Conservation (phyloP, 2,113 vertebrate species). For the Syrmaticus mikado region DNA sequence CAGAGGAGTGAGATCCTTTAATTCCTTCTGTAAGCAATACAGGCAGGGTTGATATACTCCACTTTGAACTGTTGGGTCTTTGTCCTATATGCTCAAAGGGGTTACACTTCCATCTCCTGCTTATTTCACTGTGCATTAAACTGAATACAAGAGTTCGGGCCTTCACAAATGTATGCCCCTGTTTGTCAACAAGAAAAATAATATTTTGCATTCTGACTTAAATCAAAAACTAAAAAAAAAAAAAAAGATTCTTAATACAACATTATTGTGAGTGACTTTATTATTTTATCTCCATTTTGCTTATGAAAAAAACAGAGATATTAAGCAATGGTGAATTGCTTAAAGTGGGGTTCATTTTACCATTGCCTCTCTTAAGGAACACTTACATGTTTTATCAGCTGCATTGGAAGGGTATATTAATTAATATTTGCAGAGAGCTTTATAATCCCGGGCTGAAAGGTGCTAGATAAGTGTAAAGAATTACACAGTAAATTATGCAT, state of each 20-base stretch:
- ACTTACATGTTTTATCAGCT: neutral
- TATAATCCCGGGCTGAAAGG: constrained; percentile 48
- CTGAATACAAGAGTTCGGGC: neutral
- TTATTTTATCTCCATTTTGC: neutral
- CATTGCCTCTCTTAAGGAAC: neutral
- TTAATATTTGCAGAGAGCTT: constrained; percentile 50
- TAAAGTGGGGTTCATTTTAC: neutral
- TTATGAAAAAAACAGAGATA: neutral
- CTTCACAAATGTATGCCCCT: neutral
- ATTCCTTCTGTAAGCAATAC: fast-evolving
- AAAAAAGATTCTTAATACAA: neutral
- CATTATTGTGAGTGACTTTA: neutral
- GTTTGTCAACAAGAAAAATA: neutral
- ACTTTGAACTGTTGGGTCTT: neutral
- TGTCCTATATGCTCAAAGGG: neutral
- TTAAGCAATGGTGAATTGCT: neutral
- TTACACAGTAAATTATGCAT: constrained; percentile 64
- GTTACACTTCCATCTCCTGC: neutral
- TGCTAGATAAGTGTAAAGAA: constrained; percentile 56
- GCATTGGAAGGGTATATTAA: constrained; percentile 18
- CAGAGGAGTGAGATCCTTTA: neutral
- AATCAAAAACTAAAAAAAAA: neutral
- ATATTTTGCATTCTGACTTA: neutral
- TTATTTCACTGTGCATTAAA: neutral
- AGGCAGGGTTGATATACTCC: neutral